These are phyloP conservation scores for Nasonia vitripennis DNA, from an alignment of 1,140 invertebrate genomes.

Conservation along the genomic window DNA sequence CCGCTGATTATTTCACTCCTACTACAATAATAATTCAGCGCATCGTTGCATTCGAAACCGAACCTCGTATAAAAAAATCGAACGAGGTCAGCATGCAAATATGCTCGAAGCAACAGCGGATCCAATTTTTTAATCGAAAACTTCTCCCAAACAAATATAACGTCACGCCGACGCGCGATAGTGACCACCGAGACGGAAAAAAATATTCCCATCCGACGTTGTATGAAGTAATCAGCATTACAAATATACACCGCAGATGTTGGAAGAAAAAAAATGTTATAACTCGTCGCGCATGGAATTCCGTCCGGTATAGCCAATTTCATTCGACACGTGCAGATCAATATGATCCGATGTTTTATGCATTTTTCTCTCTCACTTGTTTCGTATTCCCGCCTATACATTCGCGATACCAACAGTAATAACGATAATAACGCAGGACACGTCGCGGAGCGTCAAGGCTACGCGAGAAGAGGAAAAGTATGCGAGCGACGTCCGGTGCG, in stretches of 20 bases:
- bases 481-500: background rate
- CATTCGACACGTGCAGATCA: conserved; percentile 2
- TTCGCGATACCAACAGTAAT: background rate
- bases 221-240: background rate
- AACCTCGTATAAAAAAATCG: background rate
- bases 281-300: background rate
- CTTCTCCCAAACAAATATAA: background rate
- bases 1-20: background rate
- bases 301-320: background rate
- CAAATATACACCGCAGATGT: background rate
- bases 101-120: background rate
- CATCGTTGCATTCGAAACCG: background rate
- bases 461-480: background rate
- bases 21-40: background rate
- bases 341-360: conserved; percentile 30
- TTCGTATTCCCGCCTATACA: background rate
- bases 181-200: background rate
- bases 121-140: background rate
- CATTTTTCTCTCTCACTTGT: background rate
- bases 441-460: too few species aligned
- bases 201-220: background rate
- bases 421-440: too few species aligned
- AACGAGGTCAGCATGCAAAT: background rate
- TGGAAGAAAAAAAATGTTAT: background rate
- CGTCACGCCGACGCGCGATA: background rate